Conservation (phyloP, 2,113 vertebrate species). For the Psettodes erumei region DNA sequence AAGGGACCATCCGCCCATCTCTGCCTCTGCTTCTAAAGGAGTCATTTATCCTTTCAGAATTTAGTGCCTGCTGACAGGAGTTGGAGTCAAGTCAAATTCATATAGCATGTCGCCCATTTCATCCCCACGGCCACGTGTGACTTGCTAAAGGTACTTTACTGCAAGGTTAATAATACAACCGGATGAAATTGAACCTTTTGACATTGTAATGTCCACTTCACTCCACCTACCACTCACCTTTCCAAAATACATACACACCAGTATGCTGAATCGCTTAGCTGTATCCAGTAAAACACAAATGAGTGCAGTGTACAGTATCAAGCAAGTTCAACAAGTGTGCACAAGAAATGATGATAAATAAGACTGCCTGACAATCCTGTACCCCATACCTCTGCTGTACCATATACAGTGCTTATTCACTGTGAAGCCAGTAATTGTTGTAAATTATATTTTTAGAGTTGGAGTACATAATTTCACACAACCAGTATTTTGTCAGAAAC, state of each 20-base stretch:
- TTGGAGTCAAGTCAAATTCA: constrained; percentile 26
- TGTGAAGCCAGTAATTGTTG: neutral
- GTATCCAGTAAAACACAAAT: neutral
- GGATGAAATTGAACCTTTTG: neutral
- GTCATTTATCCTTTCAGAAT: constrained; percentile 14
- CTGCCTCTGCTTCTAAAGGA: neutral
- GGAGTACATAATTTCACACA: neutral
- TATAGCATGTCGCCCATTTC: constrained; percentile 4
- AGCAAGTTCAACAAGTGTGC: neutral
- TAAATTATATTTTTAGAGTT: neutral
- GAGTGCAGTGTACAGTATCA: neutral
- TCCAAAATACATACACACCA: neutral
- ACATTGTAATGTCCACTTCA: neutral
- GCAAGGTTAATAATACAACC: constrained; percentile 3
- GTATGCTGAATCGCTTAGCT: constrained; percentile 2
- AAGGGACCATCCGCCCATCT: constrained; percentile 6
- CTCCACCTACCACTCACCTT: neutral
- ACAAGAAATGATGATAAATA: constrained; percentile 1
- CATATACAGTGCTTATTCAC: neutral
- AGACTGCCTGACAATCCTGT: neutral
- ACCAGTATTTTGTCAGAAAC: neutral
- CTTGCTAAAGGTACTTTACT: neutral
- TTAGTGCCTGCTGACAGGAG: constrained; percentile 28
- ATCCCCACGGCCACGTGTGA: constrained; percentile 9
- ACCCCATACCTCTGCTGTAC: neutral